phyloP scores from a whole-genome alignment of 2,113 vertebrate genomes.

The Cromileptes altivelis region DNA sequence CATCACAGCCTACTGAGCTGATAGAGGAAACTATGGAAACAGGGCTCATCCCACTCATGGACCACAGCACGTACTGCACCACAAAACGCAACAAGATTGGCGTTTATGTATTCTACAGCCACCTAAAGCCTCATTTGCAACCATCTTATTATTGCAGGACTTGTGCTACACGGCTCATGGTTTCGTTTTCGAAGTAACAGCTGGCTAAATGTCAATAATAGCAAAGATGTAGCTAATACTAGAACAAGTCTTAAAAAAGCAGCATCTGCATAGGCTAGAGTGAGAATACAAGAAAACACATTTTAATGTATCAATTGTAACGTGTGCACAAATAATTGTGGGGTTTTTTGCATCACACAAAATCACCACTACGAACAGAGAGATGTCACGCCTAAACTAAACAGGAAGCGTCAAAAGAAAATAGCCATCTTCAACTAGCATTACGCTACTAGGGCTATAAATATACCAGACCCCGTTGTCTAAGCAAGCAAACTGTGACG shows the following conservation, averaged over 20 bases:
- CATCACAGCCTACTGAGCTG: conserved; percentile 48
- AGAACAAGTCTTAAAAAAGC: neutral
- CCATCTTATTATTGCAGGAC: neutral
- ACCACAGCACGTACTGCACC: conserved; percentile 42
- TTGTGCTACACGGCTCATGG: too few relatives aligned
- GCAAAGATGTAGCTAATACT: neutral
- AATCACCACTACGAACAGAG: neutral
- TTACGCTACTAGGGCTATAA: neutral
- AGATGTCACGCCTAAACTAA: conserved; percentile 27
- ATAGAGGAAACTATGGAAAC: conserved; percentile 74
- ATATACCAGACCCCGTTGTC: neutral
- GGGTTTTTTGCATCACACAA: neutral
- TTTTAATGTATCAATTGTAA: neutral
- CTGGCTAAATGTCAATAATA: neutral
- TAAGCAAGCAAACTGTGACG: too few relatives aligned
- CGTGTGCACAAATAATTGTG: too few relatives aligned
- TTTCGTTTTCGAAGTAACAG: neutral
- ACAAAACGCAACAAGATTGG: neutral
- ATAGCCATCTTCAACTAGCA: conserved; percentile 28
- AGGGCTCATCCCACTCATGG: conserved; percentile 42
- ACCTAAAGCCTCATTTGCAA: neutral
- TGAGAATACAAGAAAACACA: neutral
- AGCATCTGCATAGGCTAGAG: neutral
- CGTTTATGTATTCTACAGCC: neutral
- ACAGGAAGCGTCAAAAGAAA: conserved; percentile 19